Conservation (phyloP, 2,797 vertebrate species). For the Furcifer pardalis region DNA sequence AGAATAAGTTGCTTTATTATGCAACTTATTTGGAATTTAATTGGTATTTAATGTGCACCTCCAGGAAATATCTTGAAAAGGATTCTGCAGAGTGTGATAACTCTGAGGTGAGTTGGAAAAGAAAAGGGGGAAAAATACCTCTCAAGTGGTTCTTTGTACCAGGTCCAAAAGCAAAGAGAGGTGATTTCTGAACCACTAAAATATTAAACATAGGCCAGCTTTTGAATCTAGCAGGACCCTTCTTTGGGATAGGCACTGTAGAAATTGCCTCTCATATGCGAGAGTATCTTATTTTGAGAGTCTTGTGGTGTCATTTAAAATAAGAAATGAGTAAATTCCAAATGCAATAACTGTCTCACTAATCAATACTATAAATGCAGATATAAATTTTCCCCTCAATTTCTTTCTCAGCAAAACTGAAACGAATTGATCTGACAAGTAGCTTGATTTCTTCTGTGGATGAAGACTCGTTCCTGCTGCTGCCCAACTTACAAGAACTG, state of each 20-base stretch:
- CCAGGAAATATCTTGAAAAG: not conserved
- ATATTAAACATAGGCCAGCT: too few species aligned
- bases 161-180: too few species aligned
- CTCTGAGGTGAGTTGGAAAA: not conserved
- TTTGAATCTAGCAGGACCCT: too few species aligned
- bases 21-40: not conserved
- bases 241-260: too few species aligned
- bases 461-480: slow-evolving; percentile 69
- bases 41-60: not conserved
- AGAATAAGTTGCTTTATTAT: not conserved
- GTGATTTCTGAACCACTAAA: too few species aligned
- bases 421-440: slow-evolving; percentile 80
- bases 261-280: too few species aligned
- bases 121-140: too few species aligned
- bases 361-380: not conserved
- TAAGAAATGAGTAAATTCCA: not conserved
- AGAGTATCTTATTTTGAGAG: not conserved
- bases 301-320: not conserved
- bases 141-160: too few species aligned
- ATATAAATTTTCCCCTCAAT: not conserved
- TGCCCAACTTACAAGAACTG: slow-evolving; percentile 80
- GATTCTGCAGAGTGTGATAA: not conserved
- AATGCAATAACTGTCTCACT: not conserved
- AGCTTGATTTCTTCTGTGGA: slow-evolving; percentile 79
- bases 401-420: slow-evolving; percentile 76